These are phyloP conservation scores for Slavum lentiscoides DNA, from an alignment of 2,888 invertebrate genomes.

Conservation along the genomic window DNA sequence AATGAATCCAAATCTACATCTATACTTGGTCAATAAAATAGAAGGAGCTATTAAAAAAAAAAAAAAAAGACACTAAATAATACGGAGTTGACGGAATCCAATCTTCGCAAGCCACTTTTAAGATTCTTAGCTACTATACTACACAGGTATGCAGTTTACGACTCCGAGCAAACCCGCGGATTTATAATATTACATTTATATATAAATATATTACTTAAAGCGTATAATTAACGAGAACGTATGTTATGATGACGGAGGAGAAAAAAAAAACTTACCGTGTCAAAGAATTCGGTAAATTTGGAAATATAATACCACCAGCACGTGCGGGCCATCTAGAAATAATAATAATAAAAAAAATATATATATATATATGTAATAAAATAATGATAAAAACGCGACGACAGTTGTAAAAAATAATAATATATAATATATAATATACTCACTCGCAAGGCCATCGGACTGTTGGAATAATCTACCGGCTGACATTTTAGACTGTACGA, in stretches of 20 bases:
- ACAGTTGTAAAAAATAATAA: not conserved
- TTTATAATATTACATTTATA: no score
- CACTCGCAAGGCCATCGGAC: constrained; percentile 63
- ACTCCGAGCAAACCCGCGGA: not conserved
- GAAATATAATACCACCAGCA: constrained; percentile 98
- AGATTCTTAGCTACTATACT: no score
- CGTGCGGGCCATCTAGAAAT: constrained; percentile 79
- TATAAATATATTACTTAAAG: no score
- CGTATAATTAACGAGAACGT: no score
- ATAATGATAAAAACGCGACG: not conserved
- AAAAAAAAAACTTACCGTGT: constrained; percentile 71
- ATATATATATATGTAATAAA: no score
- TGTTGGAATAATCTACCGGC: constrained; percentile 65
- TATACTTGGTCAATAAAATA: no score
- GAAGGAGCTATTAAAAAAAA: no score
- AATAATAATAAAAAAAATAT: not conserved
- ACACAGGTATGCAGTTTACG: constrained; percentile 16
- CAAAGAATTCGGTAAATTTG: constrained; percentile 95
- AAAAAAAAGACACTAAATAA: no score
- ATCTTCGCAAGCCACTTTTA: no score
- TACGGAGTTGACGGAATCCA: no score
- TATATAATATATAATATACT: constrained; percentile 56
- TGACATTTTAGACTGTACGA: constrained; percentile 65
- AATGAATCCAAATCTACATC: no score
- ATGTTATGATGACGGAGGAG: not conserved